Percentiles rank a stretch among this genome's conserved stretches.
Evolutionary conservation across 2,888 invertebrate species (phyloP).

Genomic region (Cerastoderma edule): DNA sequence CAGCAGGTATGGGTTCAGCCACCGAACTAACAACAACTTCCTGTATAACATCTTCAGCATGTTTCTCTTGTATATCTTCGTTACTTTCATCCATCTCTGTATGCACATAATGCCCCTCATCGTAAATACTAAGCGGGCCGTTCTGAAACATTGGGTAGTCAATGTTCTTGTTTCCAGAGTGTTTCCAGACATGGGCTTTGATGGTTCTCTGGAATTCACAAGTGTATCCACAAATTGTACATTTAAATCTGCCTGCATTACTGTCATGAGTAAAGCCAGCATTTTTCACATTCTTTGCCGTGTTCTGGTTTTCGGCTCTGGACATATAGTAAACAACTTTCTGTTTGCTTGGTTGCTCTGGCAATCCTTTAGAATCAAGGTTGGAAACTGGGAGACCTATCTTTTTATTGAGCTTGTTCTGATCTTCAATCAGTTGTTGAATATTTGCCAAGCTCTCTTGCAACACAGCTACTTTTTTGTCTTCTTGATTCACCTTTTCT

Average conservation of each 20-base stretch:
- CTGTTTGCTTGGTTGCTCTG: conserved; percentile 21
- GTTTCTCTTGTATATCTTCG: background rate
- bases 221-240: conserved; percentile 81
- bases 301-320: conserved; percentile 61
- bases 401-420: conserved; percentile 43
- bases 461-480: conserved; percentile 26
- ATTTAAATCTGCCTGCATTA: conserved; percentile 73
- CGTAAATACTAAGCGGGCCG: conserved; percentile 81
- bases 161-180: conserved; percentile 81
- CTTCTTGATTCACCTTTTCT: conserved; percentile 9
- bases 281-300: conserved; percentile 39
- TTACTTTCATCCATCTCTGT: conserved; percentile 26
- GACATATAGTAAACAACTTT: conserved; percentile 51
- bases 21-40: background rate
- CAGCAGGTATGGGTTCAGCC: background rate
- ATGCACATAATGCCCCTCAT: conserved; percentile 58
- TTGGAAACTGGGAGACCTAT: conserved; percentile 25
- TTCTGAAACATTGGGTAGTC: conserved; percentile 83
- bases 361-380: conserved; percentile 33
- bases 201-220: conserved; percentile 82
- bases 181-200: conserved; percentile 83
- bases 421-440: conserved; percentile 48
- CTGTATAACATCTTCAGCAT: background rate
- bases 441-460: conserved; percentile 41
- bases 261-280: conserved; percentile 72